These are phyloP conservation scores for Microtus oregoni DNA, from an alignment of 2,113 vertebrate genomes.

Conservation along the genomic window DNA sequence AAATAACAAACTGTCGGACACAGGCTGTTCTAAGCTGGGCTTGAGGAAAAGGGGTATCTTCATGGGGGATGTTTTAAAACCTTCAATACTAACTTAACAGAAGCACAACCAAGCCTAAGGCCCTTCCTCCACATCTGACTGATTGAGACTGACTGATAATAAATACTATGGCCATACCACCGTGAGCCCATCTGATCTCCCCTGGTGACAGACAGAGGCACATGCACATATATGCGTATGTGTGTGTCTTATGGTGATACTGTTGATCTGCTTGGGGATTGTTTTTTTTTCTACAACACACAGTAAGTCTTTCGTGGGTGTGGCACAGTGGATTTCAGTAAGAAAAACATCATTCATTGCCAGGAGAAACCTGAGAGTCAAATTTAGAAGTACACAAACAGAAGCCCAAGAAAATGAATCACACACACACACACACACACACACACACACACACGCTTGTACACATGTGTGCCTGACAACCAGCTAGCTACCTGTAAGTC, in stretches of 20 bases:
- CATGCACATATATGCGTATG: neutral
- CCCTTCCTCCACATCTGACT: neutral
- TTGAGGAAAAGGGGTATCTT: neutral
- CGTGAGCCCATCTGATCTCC: neutral
- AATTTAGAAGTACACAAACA: slow-evolving; percentile 29
- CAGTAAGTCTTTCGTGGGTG: slow-evolving; percentile 53
- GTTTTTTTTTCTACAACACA: neutral
- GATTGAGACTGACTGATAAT: neutral
- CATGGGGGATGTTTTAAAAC: neutral
- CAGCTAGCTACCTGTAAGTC: slow-evolving; percentile 24
- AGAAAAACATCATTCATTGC: slow-evolving; percentile 43
- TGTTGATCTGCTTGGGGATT: neutral
- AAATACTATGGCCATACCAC: neutral
- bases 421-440: neutral
- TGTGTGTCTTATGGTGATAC: neutral
- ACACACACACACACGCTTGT: neutral
- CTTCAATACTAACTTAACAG: neutral
- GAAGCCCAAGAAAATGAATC: neutral
- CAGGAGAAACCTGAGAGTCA: neutral
- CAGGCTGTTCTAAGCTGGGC: neutral
- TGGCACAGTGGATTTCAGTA: neutral
- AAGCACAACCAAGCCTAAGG: slow-evolving; percentile 27
- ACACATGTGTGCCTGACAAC: neutral
- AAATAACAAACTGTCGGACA: neutral
- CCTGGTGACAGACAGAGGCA: neutral